Evolutionary conservation across 2,888 invertebrate genomes (phyloP).

Genomic region (Strigamia transsilvanica): DNA sequence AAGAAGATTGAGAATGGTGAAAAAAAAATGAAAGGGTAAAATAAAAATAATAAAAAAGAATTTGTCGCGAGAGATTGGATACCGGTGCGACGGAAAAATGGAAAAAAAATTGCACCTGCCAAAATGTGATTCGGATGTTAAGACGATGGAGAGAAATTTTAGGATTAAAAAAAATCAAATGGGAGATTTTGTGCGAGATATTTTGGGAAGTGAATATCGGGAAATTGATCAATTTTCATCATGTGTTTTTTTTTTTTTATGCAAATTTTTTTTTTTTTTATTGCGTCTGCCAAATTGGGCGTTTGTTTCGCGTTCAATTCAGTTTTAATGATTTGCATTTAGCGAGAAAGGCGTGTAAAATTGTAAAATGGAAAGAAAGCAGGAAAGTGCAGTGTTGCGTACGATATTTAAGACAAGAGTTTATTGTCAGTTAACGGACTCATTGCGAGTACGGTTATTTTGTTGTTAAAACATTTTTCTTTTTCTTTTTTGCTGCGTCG

Average conservation of each 20-base stretch:
- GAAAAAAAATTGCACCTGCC: too few species aligned
- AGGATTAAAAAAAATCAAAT: too few species aligned
- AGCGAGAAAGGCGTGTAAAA: conserved; percentile 5
- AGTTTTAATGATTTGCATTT: background rate
- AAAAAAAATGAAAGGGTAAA: too few species aligned
- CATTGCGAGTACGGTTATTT: background rate
- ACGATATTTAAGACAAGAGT: conserved; percentile 9
- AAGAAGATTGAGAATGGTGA: too few species aligned
- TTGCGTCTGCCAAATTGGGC: background rate
- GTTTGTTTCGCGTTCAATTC: background rate
- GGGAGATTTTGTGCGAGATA: too few species aligned
- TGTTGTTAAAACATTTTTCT: background rate
- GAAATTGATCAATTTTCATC: background rate
- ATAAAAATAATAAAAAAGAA: too few species aligned
- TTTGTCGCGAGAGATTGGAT: too few species aligned
- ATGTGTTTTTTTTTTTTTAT: background rate
- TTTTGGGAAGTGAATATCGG: background rate
- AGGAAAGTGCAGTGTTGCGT: background rate
- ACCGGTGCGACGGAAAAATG: too few species aligned
- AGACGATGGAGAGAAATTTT: too few species aligned
- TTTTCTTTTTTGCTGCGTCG: background rate
- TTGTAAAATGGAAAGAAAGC: background rate
- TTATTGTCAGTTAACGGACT: conserved; percentile 1
- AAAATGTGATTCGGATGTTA: too few species aligned
- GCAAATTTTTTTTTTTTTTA: background rate